Evolutionary conservation across 2,888 invertebrate genomes (phyloP), one percentile per base, ranked within the genome.

Genomic region (Callyntrura sp.): DNA sequence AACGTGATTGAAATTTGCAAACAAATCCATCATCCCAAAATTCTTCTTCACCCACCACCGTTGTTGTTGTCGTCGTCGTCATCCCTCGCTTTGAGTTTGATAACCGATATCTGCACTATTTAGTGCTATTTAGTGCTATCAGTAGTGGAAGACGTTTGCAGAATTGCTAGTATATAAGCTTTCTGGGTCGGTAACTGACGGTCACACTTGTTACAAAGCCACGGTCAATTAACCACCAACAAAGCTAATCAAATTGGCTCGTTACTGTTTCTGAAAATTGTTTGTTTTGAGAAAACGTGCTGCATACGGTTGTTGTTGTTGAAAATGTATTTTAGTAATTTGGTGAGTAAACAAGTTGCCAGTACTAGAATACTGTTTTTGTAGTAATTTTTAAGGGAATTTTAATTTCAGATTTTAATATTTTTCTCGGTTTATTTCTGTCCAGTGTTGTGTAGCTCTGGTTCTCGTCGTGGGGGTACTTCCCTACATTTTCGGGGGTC

Each of bases 111-210:
- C n/a, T n/a, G n/a, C n/a, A n/a, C n/a, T n/a, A n/a, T n/a, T n/a
- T n/a, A n/a, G n/a, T n/a, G n/a, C n/a, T n/a, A n/a, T n/a, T n/a
- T n/a, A n/a, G n/a, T n/a, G n/a, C n/a, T n/a, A n/a, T 9, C 23
- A 51, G 78, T 78, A 23, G 17, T 48, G 14, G 17, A 20, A n/a
- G n/a, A n/a, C n/a, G n/a, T n/a, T n/a, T n/a, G n/a, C 12, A 12
- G 57, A 79, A 76, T 76, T 76, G 73, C 23, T 12, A 76, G 73
- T 88, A 88, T 88, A 88, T 76, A 88, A 88, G 88, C 73, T 82
- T 88, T 88, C 88, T 88, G 82, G 88, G 88, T 88, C 88, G 88
- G 60, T 62, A 48, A 25, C 20, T 76, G 70, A 76, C 43, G 48
- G 60, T 88, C 82, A 48, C 88, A 88, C 55, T 88, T 81, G 73